Base-by-base conservation (phyloP, 2,113 vertebrate species). In the Cavia porcellus region DNA sequence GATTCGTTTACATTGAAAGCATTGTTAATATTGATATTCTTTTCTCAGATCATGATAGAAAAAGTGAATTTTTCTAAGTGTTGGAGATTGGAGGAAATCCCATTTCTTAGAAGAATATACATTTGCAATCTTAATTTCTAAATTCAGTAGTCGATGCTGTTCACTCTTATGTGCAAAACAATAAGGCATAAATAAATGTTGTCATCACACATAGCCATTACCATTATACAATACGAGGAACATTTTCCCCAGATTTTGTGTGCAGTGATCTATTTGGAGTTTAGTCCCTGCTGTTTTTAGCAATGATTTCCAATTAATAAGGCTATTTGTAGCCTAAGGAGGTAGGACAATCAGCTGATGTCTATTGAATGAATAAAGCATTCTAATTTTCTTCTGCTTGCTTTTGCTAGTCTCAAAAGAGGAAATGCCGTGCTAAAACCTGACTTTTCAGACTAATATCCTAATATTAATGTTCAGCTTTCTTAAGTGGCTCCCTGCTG, bases 291-390 rank as follows among this genome's bases (percentile, higher is more conserved):
- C 35, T 92, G 35, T 77, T 92, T 45, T 74, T 92, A 72, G 64
- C 70, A 94, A 6, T 90, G 38, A 62, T 30, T 91, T 98, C 61
- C 35, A 95, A 62, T 64, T 90, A 89, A 59, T n/a, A 70, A 90
- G 38, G 22, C 95, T 88, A 83, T 94, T 84, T 77, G 52, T 82
- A 42, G 35, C 7, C 30, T 68, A 81, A 24, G 3, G 22, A 52
- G 38, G 32, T 32, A 84, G 47, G 64, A 24, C 42, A 82, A 7
- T 12, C 25, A 83, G 32, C 32, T 86, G 45, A 42, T 25, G 25
- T 80, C 30, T 92, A 28, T 61, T 84, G 25, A 38, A 3, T 84
- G 14, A 83, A 32, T 8, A 66, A 86, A 83, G 11, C 10, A 45
- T 81, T 92, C 12, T 77, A 38, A 86, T 74, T 95, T 89, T 47